A percentile compares a stretch with the other conserved stretches of the same genome.
These are phyloP conservation scores for Acanthurus leucopareius DNA, from an alignment of 2,797 vertebrate species.

Conservation along the genomic window DNA sequence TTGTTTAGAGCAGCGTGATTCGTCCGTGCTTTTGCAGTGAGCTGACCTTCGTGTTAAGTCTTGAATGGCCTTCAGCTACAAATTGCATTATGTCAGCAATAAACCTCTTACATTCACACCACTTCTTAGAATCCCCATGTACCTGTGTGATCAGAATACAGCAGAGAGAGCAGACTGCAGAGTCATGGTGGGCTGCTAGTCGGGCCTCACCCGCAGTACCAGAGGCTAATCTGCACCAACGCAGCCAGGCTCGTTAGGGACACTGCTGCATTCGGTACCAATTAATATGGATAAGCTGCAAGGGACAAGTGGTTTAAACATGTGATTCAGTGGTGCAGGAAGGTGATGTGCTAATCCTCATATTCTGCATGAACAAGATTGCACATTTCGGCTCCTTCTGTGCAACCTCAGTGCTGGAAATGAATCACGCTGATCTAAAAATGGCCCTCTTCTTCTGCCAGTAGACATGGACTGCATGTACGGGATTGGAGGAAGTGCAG, in stretches of 20 bases:
- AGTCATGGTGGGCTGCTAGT: constrained; percentile 63
- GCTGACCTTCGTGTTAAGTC: constrained; percentile 41
- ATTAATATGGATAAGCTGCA: constrained; percentile 55
- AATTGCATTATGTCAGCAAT: constrained; percentile 31
- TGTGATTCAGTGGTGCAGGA: constrained; percentile 51
- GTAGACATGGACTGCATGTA: constrained; percentile 35
- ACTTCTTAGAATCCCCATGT: constrained; percentile 29
- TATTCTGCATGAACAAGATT: constrained; percentile 17
- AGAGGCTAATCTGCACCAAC: constrained; percentile 45
- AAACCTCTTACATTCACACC: constrained; percentile 16
- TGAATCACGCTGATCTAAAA: constrained; percentile 66
- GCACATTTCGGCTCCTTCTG: constrained; percentile 34
- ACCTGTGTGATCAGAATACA: constrained; percentile 59
- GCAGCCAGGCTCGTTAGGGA: constrained; percentile 32
- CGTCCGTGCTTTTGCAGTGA: constrained; percentile 1
- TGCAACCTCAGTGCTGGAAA: constrained; percentile 46
- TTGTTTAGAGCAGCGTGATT: neutral
- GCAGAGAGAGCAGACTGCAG: constrained; percentile 62
- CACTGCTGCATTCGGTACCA: constrained; percentile 41
- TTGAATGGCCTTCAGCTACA: constrained; percentile 26
- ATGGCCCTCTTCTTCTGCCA: constrained; percentile 32
- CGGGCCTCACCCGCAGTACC: constrained; percentile 57
- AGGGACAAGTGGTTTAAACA: constrained; percentile 39
- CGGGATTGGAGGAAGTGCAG: constrained; percentile 62
- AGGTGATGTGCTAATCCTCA: constrained; percentile 42